phyloP scores from a whole-genome alignment of 2,113 vertebrate genomes.

The Galemys pyrenaicus region DNA sequence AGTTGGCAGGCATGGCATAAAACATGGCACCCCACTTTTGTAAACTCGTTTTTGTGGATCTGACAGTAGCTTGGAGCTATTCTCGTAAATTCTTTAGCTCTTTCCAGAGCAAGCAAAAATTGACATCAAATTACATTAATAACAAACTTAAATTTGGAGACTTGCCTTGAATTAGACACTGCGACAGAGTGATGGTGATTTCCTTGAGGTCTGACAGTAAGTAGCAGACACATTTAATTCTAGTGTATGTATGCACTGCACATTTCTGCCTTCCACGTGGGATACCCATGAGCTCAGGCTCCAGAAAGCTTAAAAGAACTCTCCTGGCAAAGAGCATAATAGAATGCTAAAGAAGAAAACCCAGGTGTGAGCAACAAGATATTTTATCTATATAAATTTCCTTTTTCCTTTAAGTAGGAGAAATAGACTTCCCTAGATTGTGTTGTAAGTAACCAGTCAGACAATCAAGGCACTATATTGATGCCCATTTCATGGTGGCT shows the following conservation, averaged over 20 bases:
- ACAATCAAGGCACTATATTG: not conserved
- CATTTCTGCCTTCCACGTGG: not conserved
- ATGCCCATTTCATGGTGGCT: not conserved
- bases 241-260: not conserved
- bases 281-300: not conserved
- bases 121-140: not conserved
- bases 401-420: not conserved
- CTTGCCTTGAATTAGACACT: not conserved
- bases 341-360: not conserved
- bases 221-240: not conserved
- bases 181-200: not conserved
- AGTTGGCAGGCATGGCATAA: not conserved
- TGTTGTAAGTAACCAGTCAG: conserved; percentile 39
- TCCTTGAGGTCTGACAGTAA: not conserved
- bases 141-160: not conserved
- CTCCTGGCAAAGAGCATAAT: not conserved
- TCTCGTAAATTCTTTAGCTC: not conserved
- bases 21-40: not conserved
- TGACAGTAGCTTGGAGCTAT: not conserved
- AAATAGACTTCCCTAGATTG: not conserved
- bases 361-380: not conserved
- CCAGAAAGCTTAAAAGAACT: not conserved
- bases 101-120: not conserved
- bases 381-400: not conserved
- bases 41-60: not conserved